These are phyloP conservation scores for Clarias batrachus DNA, from an alignment of 2,113 vertebrate genomes.

Conservation along the genomic window DNA sequence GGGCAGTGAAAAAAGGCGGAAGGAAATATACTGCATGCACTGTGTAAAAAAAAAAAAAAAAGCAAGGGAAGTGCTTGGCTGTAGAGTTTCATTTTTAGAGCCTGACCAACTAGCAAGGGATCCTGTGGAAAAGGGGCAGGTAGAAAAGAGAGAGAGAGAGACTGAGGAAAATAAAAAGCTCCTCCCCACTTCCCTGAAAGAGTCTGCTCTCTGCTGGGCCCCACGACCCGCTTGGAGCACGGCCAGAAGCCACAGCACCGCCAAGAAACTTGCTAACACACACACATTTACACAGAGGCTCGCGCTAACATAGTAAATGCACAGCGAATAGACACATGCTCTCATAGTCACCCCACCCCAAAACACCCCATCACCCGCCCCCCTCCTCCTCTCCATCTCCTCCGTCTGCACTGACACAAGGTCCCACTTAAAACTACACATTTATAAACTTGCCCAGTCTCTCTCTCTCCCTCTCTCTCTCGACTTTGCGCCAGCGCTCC, in stretches of 20 bases:
- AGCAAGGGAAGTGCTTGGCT: constrained; percentile 30
- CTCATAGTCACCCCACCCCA: neutral
- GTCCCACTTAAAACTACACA: constrained; percentile 43
- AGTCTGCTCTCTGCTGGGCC: constrained; percentile 48
- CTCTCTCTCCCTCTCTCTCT: constrained; percentile 23
- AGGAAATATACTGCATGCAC: constrained; percentile 17
- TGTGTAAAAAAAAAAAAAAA: neutral
- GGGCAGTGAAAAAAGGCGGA: neutral
- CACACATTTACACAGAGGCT: constrained; percentile 40
- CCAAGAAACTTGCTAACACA: constrained; percentile 25
- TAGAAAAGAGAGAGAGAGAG: neutral
- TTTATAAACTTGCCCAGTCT: constrained; percentile 38
- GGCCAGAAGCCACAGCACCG: constrained; percentile 49
- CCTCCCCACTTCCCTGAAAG: constrained; percentile 33
- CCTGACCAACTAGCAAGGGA: constrained; percentile 27
- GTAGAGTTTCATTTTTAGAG: constrained; percentile 32
- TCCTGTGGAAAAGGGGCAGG: constrained; percentile 32
- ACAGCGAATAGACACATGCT: constrained; percentile 32
- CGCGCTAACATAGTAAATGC: constrained; percentile 14
- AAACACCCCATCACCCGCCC: too few species aligned
- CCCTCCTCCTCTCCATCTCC: neutral
- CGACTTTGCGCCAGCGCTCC: constrained; percentile 45
- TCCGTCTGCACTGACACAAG: constrained; percentile 37
- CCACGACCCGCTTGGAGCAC: constrained; percentile 44
- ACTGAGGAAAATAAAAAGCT: neutral